phyloP scores from a whole-genome alignment of 2,888 invertebrate genomes.

The Drosophila paranaensis region DNA sequence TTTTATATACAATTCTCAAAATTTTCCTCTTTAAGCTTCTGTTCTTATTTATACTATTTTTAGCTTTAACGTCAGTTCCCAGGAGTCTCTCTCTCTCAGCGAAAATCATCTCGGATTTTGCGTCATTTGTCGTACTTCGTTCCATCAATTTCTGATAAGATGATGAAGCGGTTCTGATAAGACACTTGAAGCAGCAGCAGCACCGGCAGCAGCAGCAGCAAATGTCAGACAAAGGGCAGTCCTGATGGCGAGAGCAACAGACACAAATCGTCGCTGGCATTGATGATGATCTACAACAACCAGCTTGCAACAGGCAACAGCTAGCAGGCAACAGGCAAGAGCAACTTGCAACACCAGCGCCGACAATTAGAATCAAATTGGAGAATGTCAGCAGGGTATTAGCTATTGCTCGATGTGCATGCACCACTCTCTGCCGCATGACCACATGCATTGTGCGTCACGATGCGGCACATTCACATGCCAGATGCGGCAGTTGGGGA shows the following conservation, averaged over 20 bases:
- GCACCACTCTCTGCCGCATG: slow-evolving; percentile 38
- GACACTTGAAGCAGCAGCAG: slow-evolving; percentile 24
- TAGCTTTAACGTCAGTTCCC: background rate
- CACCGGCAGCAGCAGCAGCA: slow-evolving; percentile 17
- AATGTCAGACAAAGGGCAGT: slow-evolving; percentile 23
- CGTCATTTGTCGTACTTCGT: slow-evolving; percentile 4
- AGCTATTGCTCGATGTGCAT: slow-evolving; percentile 4
- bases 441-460: slow-evolving; percentile 69
- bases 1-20: no score
- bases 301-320: slow-evolving; percentile 13
- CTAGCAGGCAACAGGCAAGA: slow-evolving; percentile 6
- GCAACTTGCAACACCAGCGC: slow-evolving; percentile 34
- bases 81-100: background rate
- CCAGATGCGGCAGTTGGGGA: slow-evolving; percentile 9
- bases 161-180: slow-evolving; percentile 41
- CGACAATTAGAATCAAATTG: slow-evolving; percentile 73
- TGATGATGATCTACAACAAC: slow-evolving; percentile 36
- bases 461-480: slow-evolving; percentile 54
- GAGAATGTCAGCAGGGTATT: slow-evolving; percentile 37
- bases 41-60: no score
- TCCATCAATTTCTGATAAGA: slow-evolving; percentile 30
- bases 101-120: background rate
- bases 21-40: no score
- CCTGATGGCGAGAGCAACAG: slow-evolving; percentile 9
- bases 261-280: slow-evolving; percentile 51